Conservation (phyloP, 2,888 invertebrate species). For the Leucophenga maculata region DNA sequence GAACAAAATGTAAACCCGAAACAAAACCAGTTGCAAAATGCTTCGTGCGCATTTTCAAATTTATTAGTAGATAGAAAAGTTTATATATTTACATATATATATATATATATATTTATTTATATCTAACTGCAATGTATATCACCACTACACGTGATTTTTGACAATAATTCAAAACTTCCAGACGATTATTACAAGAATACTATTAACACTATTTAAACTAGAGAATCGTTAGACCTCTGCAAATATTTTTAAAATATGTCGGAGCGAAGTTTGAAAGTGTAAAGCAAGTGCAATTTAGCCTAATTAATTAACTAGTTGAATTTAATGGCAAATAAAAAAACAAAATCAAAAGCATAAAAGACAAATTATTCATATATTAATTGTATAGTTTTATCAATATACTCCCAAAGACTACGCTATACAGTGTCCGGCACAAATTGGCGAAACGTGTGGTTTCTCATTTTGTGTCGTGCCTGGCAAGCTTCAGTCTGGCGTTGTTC, state of each 20-base stretch:
- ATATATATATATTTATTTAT: not conserved
- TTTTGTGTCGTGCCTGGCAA: too few species aligned
- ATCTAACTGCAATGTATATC: slow-evolving; percentile 48
- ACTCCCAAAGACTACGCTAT: not conserved
- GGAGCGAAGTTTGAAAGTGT: too few species aligned
- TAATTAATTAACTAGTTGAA: not conserved
- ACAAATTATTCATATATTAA: slow-evolving; percentile 1
- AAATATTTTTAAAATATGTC: not conserved
- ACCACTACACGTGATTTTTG: slow-evolving; percentile 65
- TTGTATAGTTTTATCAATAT: not conserved
- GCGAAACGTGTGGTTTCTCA: too few species aligned
- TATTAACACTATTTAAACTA: slow-evolving; percentile 20
- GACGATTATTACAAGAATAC: slow-evolving; percentile 37
- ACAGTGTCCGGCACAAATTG: too few species aligned
- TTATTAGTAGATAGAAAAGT: not conserved
- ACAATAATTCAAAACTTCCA: slow-evolving; percentile 70
- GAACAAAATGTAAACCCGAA: not conserved
- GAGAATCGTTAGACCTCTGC: too few species aligned
- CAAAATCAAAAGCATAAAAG: not conserved
- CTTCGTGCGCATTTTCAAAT: too few species aligned
- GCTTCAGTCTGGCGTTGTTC: too few species aligned
- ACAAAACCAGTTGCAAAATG: not conserved
- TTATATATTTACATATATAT: not conserved
- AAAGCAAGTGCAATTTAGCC: too few species aligned
- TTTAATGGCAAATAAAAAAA: not conserved